Evolutionary conservation across 2,888 invertebrate species (phyloP).

Genomic region (Spodoptera picta): DNA sequence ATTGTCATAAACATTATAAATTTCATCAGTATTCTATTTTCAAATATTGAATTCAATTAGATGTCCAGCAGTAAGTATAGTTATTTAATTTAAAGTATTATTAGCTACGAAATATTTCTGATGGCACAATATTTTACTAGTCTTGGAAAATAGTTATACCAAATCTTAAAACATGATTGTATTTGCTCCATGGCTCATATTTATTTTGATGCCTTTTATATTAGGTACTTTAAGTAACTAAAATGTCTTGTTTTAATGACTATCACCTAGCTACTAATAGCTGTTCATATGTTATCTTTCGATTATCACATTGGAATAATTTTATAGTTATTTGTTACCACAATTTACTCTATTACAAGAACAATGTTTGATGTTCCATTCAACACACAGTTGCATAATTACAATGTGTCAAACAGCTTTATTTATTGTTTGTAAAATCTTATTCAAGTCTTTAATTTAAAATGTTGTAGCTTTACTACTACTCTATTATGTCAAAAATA

Average conservation of each 20-base stretch:
- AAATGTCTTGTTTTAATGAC: slow-evolving; percentile 9
- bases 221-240: slow-evolving; percentile 42
- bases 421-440: slow-evolving; percentile 1
- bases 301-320: slow-evolving; percentile 21
- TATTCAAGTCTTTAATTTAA: slow-evolving; percentile 6
- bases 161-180: slow-evolving; percentile 17
- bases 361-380: background rate
- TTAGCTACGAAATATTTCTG: background rate
- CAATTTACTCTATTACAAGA: slow-evolving; percentile 7
- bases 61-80: slow-evolving; percentile 6
- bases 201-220: slow-evolving; percentile 12
- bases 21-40: no score
- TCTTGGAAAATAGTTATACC: slow-evolving; percentile 30
- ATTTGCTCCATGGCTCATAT: slow-evolving; percentile 20
- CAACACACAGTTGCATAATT: no score
- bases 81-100: background rate
- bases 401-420: background rate
- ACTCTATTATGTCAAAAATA: slow-evolving; percentile 30
- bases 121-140: slow-evolving; percentile 7
- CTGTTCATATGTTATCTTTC: slow-evolving; percentile 10
- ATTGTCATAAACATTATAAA: no score
- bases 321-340: slow-evolving; percentile 3
- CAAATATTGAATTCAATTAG: background rate
- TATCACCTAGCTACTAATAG: slow-evolving; percentile 24
- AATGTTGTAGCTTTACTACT: slow-evolving; percentile 7